These are phyloP conservation scores for Hylia prasina DNA, from an alignment of 2,113 vertebrate species.

Conservation along the genomic window DNA sequence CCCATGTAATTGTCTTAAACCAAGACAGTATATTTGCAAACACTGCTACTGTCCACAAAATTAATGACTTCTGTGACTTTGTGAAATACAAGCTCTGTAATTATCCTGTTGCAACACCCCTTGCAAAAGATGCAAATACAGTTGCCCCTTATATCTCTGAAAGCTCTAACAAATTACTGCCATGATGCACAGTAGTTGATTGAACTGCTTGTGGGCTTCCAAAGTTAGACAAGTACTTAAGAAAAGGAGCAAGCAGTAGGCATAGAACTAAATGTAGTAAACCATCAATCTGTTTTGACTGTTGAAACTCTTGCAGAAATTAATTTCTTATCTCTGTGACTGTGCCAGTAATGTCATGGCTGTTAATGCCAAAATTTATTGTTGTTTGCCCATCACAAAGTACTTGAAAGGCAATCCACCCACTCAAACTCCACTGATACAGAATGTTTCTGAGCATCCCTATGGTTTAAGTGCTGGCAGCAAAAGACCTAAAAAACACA, in stretches of 20 bases:
- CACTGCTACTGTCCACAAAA: not conserved
- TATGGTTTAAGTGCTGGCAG: not conserved
- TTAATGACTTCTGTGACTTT: not conserved
- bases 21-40: not conserved
- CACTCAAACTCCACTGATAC: not conserved
- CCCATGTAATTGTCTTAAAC: not conserved
- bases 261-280: not conserved
- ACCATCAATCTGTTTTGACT: not conserved
- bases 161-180: not conserved
- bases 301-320: not conserved
- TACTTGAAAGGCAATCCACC: not conserved
- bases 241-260: not conserved
- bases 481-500: not conserved
- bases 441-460: not conserved
- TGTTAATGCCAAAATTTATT: not conserved
- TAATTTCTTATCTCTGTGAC: not conserved
- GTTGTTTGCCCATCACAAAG: not conserved
- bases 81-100: not conserved
- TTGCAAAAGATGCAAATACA: not conserved
- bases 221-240: not conserved
- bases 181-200: not conserved
- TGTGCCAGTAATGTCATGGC: not conserved
- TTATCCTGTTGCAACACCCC: not conserved
- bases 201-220: not conserved
- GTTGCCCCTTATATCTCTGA: not conserved